Conservation (phyloP, 1,140 invertebrate species). For the Drosophila nikananu region DNA sequence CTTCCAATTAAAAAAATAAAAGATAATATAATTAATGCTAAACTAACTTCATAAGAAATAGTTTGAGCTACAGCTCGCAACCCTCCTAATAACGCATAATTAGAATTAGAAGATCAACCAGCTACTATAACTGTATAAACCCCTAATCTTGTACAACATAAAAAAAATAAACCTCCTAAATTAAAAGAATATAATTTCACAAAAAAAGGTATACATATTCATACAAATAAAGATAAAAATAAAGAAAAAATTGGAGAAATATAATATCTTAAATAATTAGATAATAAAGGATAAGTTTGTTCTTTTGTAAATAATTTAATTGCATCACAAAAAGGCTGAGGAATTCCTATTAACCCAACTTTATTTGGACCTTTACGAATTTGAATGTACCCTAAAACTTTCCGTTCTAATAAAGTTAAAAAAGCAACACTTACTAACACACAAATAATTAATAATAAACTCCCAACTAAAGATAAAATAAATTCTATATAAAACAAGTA, state of each 20-base stretch:
- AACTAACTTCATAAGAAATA: conserved; percentile 86
- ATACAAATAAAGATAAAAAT: conserved; percentile 86
- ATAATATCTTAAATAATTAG: conserved; percentile 87
- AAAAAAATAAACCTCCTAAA: conserved; percentile 84
- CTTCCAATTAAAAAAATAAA: conserved; percentile 68
- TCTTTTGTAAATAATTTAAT: conserved; percentile 89
- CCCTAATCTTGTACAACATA: conserved; percentile 85
- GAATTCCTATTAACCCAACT: conserved; percentile 87
- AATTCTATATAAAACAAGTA: conserved; percentile 85
- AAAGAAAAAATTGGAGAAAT: conserved; percentile 87
- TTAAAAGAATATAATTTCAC: conserved; percentile 75
- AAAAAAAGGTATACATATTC: conserved; percentile 86
- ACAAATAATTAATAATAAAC: conserved; percentile 86
- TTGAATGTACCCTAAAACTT: conserved; percentile 89
- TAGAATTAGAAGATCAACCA: conserved; percentile 89
- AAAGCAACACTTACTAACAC: conserved; percentile 88
- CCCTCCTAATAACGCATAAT: conserved; percentile 88
- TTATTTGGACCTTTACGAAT: conserved; percentile 90
- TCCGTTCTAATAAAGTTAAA: conserved; percentile 90
- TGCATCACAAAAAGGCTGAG: conserved; percentile 89
- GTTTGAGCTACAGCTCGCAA: conserved; percentile 88
- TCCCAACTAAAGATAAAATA: conserved; percentile 85
- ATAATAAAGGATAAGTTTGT: conserved; percentile 85
- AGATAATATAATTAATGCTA: conserved; percentile 64
- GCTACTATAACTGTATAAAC: conserved; percentile 84